These are phyloP conservation scores for Harpalus rufipes DNA, from an alignment of 2,888 invertebrate genomes.

Conservation along the genomic window DNA sequence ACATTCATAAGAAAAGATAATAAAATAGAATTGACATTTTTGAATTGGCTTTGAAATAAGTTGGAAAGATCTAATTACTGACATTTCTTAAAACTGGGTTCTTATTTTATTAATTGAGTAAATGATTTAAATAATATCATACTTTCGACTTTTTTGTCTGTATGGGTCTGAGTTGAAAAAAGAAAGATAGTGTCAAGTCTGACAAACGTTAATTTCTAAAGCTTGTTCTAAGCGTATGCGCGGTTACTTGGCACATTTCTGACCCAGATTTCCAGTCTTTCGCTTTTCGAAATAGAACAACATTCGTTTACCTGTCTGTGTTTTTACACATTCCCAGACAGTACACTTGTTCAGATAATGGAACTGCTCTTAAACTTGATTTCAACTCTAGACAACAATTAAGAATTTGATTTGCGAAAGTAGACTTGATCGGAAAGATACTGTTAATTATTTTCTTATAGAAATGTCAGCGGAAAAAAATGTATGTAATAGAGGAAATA, in stretches of 20 bases:
- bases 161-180: not conserved
- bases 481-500: not conserved
- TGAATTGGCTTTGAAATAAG: no score
- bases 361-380: slow-evolving; percentile 13
- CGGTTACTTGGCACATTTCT: slow-evolving; percentile 42
- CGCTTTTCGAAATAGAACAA: slow-evolving; percentile 26
- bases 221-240: slow-evolving; percentile 41
- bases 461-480: not conserved
- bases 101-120: no score
- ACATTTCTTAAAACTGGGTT: no score
- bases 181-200: slow-evolving; percentile 16
- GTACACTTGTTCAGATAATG: slow-evolving; percentile 32
- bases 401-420: slow-evolving; percentile 9
- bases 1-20: no score
- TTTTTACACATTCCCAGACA: slow-evolving; percentile 27
- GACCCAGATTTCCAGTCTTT: slow-evolving; percentile 41
- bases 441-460: not conserved
- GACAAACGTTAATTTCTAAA: slow-evolving; percentile 28
- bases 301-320: slow-evolving; percentile 33
- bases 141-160: not conserved
- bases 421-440: not conserved
- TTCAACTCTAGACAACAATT: not conserved
- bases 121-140: no score
- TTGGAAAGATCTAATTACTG: no score
- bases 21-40: no score